Conservation (phyloP, 1,140 invertebrate genomes). For the Atta colombica region DNA sequence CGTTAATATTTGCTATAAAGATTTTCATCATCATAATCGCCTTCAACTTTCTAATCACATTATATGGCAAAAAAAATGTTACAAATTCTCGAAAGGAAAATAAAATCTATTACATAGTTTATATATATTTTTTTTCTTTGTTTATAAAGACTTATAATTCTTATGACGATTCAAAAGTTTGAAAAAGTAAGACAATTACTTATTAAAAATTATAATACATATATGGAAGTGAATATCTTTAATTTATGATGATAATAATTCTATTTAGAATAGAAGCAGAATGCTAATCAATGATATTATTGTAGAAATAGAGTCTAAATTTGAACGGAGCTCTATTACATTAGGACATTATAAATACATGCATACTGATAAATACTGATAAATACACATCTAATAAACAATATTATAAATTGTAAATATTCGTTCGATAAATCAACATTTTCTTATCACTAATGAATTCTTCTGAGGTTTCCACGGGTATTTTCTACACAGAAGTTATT, state of each 20-base stretch:
- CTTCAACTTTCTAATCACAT: conserved; percentile 37
- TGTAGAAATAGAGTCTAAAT: conserved; percentile 43
- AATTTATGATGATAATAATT: not conserved
- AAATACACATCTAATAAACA: not conserved
- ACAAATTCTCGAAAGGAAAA: not conserved
- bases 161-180: not conserved
- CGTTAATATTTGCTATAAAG: conserved; percentile 36
- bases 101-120: not conserved
- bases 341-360: not conserved
- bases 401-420: not conserved
- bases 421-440: conserved; percentile 18
- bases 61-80: conserved; percentile 3
- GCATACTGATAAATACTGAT: not conserved
- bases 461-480: too few relatives aligned
- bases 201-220: not conserved
- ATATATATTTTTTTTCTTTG: not conserved
- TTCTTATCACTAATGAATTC: not conserved
- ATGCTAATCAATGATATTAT: not conserved
- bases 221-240: too few relatives aligned
- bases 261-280: conserved; percentile 48
- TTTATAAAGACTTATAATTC: not conserved
- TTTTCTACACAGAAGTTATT: too few relatives aligned
- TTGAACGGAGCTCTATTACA: conserved; percentile 56
- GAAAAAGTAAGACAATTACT: not conserved
- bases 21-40: conserved; percentile 15